phyloP scores from a whole-genome alignment of 2,888 invertebrate species.

The Cryptops parisi region DNA sequence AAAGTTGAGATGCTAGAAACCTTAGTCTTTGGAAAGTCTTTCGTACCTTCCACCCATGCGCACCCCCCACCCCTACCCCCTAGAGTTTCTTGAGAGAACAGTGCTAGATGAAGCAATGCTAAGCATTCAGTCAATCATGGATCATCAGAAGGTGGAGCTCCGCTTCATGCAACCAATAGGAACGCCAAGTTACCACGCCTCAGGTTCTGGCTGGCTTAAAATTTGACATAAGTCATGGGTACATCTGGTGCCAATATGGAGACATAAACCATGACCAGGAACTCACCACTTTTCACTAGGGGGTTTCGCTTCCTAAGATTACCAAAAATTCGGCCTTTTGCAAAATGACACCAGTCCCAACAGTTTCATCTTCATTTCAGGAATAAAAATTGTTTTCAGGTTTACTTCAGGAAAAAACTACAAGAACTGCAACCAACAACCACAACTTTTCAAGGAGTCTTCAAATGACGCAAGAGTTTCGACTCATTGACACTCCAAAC shows the following conservation, averaged over 20 bases:
- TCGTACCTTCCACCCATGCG: background rate
- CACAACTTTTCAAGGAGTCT: too few species aligned
- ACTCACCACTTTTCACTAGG: slow-evolving; percentile 7
- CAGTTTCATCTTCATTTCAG: background rate
- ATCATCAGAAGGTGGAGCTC: slow-evolving; percentile 11
- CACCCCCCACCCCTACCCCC: background rate
- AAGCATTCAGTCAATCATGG: slow-evolving; percentile 14
- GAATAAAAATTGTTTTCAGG: background rate
- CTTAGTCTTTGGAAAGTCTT: too few species aligned
- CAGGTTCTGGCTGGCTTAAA: slow-evolving; percentile 13
- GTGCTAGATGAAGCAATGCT: slow-evolving; percentile 1
- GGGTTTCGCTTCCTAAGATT: too few species aligned
- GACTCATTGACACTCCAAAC: too few species aligned
- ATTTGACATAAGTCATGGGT: slow-evolving; percentile 13
- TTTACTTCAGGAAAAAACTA: too few species aligned
- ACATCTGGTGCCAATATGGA: slow-evolving; percentile 15
- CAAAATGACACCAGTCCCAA: too few species aligned
- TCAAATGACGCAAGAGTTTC: too few species aligned
- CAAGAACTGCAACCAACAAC: too few species aligned
- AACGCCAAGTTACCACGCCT: slow-evolving; percentile 4
- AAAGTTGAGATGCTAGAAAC: background rate
- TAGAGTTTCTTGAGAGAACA: background rate
- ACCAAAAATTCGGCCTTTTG: too few species aligned
- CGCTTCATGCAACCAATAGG: slow-evolving; percentile 8
- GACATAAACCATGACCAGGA: slow-evolving; percentile 15